Evolutionary conservation across 2,113 vertebrate species (phyloP).

Genomic region (Cygnus atratus): DNA sequence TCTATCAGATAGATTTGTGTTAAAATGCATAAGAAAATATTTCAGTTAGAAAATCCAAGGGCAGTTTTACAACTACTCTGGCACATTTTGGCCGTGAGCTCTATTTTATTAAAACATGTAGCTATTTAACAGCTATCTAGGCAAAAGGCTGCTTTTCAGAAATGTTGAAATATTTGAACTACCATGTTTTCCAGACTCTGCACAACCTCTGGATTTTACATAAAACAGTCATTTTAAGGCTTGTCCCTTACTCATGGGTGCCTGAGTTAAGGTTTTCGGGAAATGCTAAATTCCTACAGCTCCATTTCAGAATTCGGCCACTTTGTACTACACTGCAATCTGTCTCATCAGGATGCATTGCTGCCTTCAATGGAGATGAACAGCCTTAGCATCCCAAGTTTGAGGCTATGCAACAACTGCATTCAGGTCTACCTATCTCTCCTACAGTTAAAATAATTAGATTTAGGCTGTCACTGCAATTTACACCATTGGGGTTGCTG

Average conservation of each 20-base stretch:
- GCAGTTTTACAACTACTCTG: not conserved
- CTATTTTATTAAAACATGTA: not conserved
- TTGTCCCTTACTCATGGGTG: not conserved
- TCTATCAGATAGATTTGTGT: not conserved
- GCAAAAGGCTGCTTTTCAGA: not conserved
- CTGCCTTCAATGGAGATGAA: not conserved
- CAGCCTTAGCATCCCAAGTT: not conserved
- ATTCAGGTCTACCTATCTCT: not conserved
- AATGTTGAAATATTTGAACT: not conserved
- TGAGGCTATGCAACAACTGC: not conserved
- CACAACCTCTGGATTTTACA: not conserved
- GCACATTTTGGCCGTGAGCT: not conserved
- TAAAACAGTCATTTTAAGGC: not conserved
- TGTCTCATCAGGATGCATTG: not conserved
- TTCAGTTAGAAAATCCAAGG: not conserved
- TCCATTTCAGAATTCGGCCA: not conserved
- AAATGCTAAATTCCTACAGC: not conserved
- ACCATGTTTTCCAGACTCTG: not conserved
- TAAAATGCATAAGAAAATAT: not conserved
- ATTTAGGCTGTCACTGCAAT: not conserved
- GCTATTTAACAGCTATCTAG: not conserved
- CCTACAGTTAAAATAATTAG: not conserved
- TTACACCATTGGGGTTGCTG: not conserved
- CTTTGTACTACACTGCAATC: not conserved
- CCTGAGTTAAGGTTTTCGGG: not conserved